These are phyloP conservation scores for Volucella inanis DNA, from an alignment of 2,888 invertebrate genomes.

Conservation along the genomic window DNA sequence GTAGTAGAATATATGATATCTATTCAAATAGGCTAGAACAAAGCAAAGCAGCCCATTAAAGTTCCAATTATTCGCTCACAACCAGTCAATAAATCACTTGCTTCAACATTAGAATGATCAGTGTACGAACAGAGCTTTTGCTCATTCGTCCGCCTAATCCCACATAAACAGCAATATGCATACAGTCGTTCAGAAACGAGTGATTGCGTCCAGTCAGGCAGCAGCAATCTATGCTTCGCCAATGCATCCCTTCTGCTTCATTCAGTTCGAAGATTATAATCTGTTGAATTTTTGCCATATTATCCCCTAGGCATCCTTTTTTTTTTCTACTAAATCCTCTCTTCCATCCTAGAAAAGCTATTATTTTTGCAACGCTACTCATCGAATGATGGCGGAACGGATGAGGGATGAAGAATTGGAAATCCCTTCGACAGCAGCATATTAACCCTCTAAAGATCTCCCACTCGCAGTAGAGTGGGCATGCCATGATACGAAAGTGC, in stretches of 20 bases:
- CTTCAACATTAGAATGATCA: conserved; percentile 30
- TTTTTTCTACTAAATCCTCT: conserved; percentile 42
- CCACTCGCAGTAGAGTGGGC: conserved; percentile 45
- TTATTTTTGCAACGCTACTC: conserved; percentile 68
- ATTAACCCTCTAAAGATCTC: conserved; percentile 70
- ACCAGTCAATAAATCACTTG: conserved; percentile 54
- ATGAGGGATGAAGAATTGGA: conserved; percentile 56
- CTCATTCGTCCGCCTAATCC: conserved; percentile 60
- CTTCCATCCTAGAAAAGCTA: conserved; percentile 56
- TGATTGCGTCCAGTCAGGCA: conserved; percentile 71
- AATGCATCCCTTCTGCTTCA: conserved; percentile 62
- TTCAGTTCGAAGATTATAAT: conserved; percentile 71
- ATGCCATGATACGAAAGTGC: conserved; percentile 73
- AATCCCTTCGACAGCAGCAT: conserved; percentile 70
- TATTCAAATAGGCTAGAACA: too few species aligned
- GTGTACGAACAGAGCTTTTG: conserved; percentile 32
- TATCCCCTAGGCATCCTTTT: conserved; percentile 44
- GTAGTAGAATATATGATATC: too few species aligned
- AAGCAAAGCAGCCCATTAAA: too few species aligned
- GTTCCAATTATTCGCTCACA: background rate
- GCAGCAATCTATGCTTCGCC: conserved; percentile 57
- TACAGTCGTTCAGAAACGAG: conserved; percentile 48
- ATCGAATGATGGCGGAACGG: conserved; percentile 39
- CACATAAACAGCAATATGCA: conserved; percentile 49
- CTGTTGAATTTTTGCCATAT: conserved; percentile 74